Evolutionary conservation across 2,888 invertebrate species (phyloP).

Genomic region (Unio delphinus): DNA sequence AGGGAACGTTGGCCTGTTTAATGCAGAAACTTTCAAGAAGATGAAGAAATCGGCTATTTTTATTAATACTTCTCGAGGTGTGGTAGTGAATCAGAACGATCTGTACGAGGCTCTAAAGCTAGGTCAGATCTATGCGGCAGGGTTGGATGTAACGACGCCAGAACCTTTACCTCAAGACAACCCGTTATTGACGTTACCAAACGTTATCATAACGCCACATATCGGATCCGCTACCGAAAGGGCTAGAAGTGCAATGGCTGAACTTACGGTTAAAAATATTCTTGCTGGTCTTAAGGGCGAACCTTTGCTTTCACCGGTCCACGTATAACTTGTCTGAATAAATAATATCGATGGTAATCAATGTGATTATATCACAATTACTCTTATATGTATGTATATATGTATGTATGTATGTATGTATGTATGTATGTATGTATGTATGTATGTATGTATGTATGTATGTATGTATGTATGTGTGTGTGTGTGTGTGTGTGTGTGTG

Average conservation of each 20-base stretch:
- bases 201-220: conserved; percentile 89
- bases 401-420: too few species aligned
- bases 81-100: conserved; percentile 81
- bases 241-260: conserved; percentile 84
- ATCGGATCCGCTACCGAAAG: conserved; percentile 86
- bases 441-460: too few species aligned
- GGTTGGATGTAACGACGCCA: conserved; percentile 91
- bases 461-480: too few species aligned
- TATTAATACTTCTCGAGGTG: conserved; percentile 85
- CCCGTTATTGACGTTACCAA: conserved; percentile 82
- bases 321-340: neutral
- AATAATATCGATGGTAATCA: too few species aligned
- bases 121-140: conserved; percentile 84
- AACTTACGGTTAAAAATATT: conserved; percentile 84
- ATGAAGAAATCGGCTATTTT: conserved; percentile 91
- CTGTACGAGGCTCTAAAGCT: conserved; percentile 82
- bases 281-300: conserved; percentile 82
- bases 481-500: too few species aligned
- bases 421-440: too few species aligned
- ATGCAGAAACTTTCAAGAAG: conserved; percentile 81
- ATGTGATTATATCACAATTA: too few species aligned
- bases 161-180: conserved; percentile 88
- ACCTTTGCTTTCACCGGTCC: conserved; percentile 75
- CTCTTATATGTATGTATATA: too few species aligned
- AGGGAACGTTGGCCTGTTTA: conserved; percentile 82